These are phyloP conservation scores for Drosophila yakuba DNA, from an alignment of 1,140 invertebrate genomes.

Conservation along the genomic window DNA sequence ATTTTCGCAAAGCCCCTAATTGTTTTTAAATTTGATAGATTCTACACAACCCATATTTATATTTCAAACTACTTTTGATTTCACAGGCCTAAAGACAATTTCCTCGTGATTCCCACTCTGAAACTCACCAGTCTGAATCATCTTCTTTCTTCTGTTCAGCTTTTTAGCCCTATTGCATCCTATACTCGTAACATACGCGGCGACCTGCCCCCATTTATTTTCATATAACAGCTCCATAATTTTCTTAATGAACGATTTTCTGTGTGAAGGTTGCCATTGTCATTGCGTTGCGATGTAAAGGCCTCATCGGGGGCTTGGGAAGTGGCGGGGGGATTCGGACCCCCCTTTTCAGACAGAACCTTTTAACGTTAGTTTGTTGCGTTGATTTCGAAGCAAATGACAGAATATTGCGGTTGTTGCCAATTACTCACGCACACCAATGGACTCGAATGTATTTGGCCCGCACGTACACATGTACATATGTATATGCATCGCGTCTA, in stretches of 20 bases:
- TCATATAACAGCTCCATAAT: constrained; percentile 58
- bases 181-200: constrained; percentile 10
- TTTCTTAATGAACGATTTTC: constrained; percentile 83
- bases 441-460: background rate
- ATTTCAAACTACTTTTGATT: background rate
- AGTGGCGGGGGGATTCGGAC: background rate
- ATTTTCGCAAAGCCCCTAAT: background rate
- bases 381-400: constrained; percentile 66
- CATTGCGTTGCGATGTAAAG: constrained; percentile 29
- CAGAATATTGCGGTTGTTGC: constrained; percentile 56
- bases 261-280: constrained; percentile 83
- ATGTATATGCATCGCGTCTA: constrained; percentile 10
- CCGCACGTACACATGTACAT: constrained; percentile 10
- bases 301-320: constrained; percentile 18
- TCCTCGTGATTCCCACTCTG: too few species aligned
- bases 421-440: constrained; percentile 43
- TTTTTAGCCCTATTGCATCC: constrained; percentile 4
- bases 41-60: background rate
- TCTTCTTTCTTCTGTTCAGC: background rate
- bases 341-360: background rate
- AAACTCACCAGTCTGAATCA: background rate
- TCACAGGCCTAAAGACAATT: background rate
- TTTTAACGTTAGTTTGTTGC: constrained; percentile 51
- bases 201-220: constrained; percentile 31
- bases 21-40: background rate